Conservation (phyloP, 2,888 invertebrate genomes). For the Drosophila seclusa region DNA sequence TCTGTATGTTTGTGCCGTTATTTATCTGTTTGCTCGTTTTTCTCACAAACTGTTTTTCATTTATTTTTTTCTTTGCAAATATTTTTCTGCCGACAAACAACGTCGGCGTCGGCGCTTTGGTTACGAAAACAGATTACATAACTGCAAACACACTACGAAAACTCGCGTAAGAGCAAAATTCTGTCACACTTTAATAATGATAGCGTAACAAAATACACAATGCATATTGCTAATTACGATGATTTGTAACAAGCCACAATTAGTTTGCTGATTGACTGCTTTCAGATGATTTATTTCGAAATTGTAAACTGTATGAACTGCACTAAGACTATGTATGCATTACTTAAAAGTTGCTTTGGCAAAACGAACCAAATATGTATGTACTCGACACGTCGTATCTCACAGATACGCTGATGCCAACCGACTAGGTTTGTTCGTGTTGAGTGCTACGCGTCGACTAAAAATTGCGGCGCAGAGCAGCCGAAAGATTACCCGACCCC, state of each 20-base stretch:
- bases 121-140: slow-evolving; percentile 80
- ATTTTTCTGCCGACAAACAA: slow-evolving; percentile 26
- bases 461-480: slow-evolving; percentile 51
- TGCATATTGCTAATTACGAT: slow-evolving; percentile 30
- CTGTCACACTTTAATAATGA: slow-evolving; percentile 30
- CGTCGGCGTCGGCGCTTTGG: slow-evolving; percentile 62
- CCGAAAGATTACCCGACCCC: slow-evolving; percentile 58
- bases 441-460: slow-evolving; percentile 81
- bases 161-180: slow-evolving; percentile 49
- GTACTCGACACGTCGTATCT: slow-evolving; percentile 72
- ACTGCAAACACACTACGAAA: slow-evolving; percentile 47
- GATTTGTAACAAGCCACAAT: not conserved
- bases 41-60: slow-evolving; percentile 53
- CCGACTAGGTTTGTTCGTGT: slow-evolving; percentile 74
- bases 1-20: slow-evolving; percentile 40
- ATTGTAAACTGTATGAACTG: slow-evolving; percentile 7
- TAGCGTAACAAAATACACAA: slow-evolving; percentile 24
- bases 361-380: slow-evolving; percentile 49
- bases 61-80: slow-evolving; percentile 40
- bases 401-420: slow-evolving; percentile 67
- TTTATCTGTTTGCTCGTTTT: slow-evolving; percentile 61
- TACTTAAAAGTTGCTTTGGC: slow-evolving; percentile 11
- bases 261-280: not conserved
- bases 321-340: slow-evolving; percentile 21
- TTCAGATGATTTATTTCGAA: not conserved